Base-by-base conservation (phyloP, 2,113 vertebrate genomes). In the Mionectes macconnelli region DNA sequence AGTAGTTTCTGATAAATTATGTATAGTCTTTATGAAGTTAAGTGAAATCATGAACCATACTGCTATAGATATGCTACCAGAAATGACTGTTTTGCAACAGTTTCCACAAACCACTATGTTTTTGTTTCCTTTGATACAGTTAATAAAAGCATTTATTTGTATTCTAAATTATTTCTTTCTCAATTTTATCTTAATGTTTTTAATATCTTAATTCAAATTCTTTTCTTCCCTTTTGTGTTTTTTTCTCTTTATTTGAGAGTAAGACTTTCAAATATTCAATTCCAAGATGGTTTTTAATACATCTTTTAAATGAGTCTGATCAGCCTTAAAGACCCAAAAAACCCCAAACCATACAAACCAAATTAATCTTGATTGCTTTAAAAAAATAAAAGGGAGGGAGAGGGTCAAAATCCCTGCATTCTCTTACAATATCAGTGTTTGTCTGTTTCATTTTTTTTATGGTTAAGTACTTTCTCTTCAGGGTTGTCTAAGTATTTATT, bases 1-100 rank as follows among this genome's bases (percentile, higher is more conserved):
- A 98, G 97, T 98, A 93, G 72, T 86, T 96, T 95, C 93, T 97
- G 93, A 96, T 98, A 97, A 97, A 98, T 97, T 98, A 97, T 97
- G 77, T 85, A 98, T 67, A 50, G 42, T 31, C 53, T 97, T 96
- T 96, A 93, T 94, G 80, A 97, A 97, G 66, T 89, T 96, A 96
- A 83, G 82, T 73, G 95, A 94, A 97, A 95, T 91, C 53, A 62
- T 85, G 67, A 92, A 81, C 62, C 17, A 42, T 52, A 79, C 9
- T 90, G 73, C 45, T 80, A 33, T 9, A 59, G 47, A 78, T 64
- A 66, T 82, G 14, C 76, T 97, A 84, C 57, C 52, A 91, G 30
- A 31, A 78, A 11, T n/a, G 83, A 72, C 19, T 85, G 44, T 73
- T 92, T 93, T 74, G 18, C n/a, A 88, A 73, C 14, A 53, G 7